A percentile compares a stretch with the other conserved stretches of the same genome.
Conservation (phyloP, 2,888 invertebrate species). For the Margaritifera margaritifera region DNA sequence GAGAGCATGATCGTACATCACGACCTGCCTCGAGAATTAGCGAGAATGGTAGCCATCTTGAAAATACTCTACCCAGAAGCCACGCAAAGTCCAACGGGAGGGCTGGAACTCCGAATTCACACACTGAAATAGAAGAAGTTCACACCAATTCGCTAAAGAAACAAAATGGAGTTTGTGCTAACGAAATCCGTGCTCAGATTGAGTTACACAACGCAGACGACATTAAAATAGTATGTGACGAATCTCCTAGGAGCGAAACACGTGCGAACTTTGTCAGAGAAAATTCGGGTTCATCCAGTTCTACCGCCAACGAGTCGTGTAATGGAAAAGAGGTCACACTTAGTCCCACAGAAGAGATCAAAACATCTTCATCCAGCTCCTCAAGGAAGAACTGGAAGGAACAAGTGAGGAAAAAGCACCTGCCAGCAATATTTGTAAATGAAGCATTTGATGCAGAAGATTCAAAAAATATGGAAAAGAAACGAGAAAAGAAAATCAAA, state of each 20-base stretch:
- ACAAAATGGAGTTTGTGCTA: too few species aligned
- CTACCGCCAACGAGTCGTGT: neutral
- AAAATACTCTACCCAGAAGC: too few species aligned
- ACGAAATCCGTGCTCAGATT: too few species aligned
- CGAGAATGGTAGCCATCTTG: slow-evolving; percentile 13
- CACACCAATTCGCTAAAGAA: too few species aligned
- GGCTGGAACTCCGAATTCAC: too few species aligned
- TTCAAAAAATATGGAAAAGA: slow-evolving; percentile 8
- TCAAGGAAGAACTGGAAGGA: slow-evolving; percentile 57
- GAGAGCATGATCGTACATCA: slow-evolving; percentile 26
- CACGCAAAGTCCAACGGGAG: too few species aligned
- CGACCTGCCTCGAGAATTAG: slow-evolving; percentile 25
- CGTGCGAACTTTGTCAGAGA: too few species aligned
- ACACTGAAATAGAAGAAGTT: too few species aligned
- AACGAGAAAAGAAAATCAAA: slow-evolving; percentile 2
- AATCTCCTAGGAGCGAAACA: too few species aligned
- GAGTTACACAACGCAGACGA: too few species aligned
- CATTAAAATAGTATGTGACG: too few species aligned
- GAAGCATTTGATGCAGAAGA: slow-evolving; percentile 48
- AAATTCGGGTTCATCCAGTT: too few species aligned
- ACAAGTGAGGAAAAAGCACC: slow-evolving; percentile 58
- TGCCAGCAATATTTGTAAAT: slow-evolving; percentile 59
- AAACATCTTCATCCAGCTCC: slow-evolving; percentile 36
- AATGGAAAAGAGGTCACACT: slow-evolving; percentile 10
- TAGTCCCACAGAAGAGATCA: slow-evolving; percentile 24